A percentile compares a stretch with the other conserved stretches of the same genome.
Conservation (phyloP, 2,888 invertebrate genomes). For the Ornithoptera alexandrae region DNA sequence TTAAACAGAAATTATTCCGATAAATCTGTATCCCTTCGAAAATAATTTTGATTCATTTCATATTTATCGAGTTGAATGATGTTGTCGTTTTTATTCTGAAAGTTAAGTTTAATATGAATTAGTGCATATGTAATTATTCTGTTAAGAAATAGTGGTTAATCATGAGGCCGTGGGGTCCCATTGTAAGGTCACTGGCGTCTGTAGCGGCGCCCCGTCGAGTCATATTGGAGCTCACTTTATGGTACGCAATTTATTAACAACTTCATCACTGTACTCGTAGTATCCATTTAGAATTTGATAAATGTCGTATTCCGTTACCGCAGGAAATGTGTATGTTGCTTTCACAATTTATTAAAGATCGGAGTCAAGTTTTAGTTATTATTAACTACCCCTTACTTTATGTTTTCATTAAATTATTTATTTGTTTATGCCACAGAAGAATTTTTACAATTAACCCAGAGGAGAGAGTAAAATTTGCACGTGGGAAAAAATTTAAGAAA, state of each 20-base stretch:
- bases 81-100: slow-evolving; percentile 11
- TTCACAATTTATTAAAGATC: background rate
- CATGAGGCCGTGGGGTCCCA: slow-evolving; percentile 43
- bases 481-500: no score
- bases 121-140: slow-evolving; percentile 51
- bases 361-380: background rate
- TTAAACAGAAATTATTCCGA: slow-evolving; percentile 7
- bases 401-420: background rate
- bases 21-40: background rate
- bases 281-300: slow-evolving; percentile 23
- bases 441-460: no score
- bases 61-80: slow-evolving; percentile 1
- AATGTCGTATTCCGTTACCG: slow-evolving; percentile 17
- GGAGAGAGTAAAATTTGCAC: no score
- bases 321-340: slow-evolving; percentile 3
- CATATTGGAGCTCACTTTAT: slow-evolving; percentile 22
- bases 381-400: background rate
- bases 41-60: slow-evolving; percentile 8
- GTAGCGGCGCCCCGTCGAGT: slow-evolving; percentile 50
- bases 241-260: slow-evolving; percentile 30
- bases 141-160: slow-evolving; percentile 52
- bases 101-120: slow-evolving; percentile 31
- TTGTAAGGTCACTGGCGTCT: slow-evolving; percentile 41
- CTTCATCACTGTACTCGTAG: slow-evolving; percentile 37
- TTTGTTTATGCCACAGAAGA: no score